Percentiles rank a stretch among this genome's conserved stretches.
Conservation (phyloP, 2,888 invertebrate species). For the Pachliopta kotzebuea region DNA sequence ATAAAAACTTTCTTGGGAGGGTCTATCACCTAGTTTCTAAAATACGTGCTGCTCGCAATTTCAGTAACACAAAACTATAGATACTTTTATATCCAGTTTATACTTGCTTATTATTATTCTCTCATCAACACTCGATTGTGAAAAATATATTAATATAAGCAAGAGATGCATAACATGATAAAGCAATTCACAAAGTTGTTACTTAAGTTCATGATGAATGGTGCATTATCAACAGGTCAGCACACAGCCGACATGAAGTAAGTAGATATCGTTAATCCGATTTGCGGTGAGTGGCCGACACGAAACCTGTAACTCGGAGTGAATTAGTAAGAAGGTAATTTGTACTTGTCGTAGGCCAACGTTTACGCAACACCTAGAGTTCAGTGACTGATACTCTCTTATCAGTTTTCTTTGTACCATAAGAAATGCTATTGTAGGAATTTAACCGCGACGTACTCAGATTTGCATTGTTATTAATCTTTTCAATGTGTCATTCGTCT, state of each 20-base stretch:
- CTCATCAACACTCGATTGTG: too few relatives aligned
- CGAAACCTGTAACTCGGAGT: constrained; percentile 23
- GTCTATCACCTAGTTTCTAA: too few relatives aligned
- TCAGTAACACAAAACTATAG: too few relatives aligned
- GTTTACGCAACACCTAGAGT: constrained; percentile 58
- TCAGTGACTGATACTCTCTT: constrained; percentile 70
- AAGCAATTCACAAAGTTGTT: neutral
- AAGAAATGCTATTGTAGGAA: constrained; percentile 52
- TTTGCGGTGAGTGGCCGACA: constrained; percentile 16
- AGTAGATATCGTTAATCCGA: constrained; percentile 27
- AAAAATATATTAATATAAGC: too few relatives aligned
- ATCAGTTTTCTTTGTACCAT: constrained; percentile 70
- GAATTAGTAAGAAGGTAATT: constrained; percentile 28
- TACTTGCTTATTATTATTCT: too few relatives aligned
- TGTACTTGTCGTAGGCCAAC: constrained; percentile 34
- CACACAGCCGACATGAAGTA: constrained; percentile 15
- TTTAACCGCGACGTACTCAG: constrained; percentile 39
- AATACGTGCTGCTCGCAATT: too few relatives aligned
- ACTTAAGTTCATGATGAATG: constrained; percentile 19
- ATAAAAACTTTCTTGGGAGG: too few relatives aligned
- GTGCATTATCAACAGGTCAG: constrained; percentile 21
- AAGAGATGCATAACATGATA: too few relatives aligned
- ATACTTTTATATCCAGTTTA: too few relatives aligned
- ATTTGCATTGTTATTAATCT: neutral
- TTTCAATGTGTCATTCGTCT: neutral